Evolutionary conservation across 2,797 vertebrate species (phyloP).

Genomic region (Babyrousa celebensis): DNA sequence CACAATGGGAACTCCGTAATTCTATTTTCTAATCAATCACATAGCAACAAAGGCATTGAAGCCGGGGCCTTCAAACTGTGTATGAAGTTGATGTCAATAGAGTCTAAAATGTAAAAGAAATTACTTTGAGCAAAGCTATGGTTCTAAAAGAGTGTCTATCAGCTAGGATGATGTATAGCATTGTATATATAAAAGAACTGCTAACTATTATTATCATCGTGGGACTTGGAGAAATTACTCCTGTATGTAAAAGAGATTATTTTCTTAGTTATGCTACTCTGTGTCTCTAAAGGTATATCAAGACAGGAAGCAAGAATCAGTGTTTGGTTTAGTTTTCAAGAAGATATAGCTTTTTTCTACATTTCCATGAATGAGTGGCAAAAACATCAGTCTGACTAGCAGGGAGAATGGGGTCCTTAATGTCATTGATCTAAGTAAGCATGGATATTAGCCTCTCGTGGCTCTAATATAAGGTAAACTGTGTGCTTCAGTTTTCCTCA

Average conservation of each 20-base stretch:
- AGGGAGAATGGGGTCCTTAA: neutral
- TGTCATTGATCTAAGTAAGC: neutral
- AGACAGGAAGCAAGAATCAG: neutral
- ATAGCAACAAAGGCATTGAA: neutral
- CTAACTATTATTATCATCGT: neutral
- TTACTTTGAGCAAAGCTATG: neutral
- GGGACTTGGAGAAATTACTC: conserved; percentile 9
- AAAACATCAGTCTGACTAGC: conserved; percentile 9
- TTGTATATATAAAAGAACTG: neutral
- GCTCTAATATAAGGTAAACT: conserved; percentile 17
- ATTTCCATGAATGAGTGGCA: neutral
- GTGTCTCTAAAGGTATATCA: neutral
- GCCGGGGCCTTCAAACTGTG: neutral
- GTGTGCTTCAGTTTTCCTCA: neutral
- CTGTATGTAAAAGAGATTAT: neutral
- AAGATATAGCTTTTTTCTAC: neutral
- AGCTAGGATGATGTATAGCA: neutral
- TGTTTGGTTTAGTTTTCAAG: conserved; percentile 12
- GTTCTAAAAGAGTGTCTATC: conserved; percentile 22
- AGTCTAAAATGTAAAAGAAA: conserved; percentile 41
- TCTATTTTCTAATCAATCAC: conserved; percentile 40
- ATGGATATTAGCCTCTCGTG: neutral
- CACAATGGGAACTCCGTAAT: neutral
- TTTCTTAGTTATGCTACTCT: neutral
- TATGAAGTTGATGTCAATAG: neutral